phyloP scores from a whole-genome alignment of 1,140 invertebrate genomes.

The Lucilia sericata region DNA sequence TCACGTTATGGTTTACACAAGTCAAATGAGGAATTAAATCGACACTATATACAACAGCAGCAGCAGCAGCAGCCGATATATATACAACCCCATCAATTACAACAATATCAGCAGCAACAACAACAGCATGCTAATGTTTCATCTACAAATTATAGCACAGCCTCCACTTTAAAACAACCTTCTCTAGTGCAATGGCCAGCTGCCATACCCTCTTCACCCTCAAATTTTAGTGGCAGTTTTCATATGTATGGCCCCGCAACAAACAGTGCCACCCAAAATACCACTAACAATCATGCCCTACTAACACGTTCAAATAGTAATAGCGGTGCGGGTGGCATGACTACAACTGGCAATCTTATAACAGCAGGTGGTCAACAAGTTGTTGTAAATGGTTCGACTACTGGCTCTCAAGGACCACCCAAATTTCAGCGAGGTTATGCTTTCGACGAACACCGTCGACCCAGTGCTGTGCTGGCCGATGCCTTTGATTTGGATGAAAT shows the following conservation, averaged over 20 bases:
- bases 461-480: slow-evolving; percentile 53
- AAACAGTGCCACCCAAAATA: slow-evolving; percentile 43
- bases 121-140: neutral
- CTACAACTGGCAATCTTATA: too few relatives aligned
- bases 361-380: slow-evolving; percentile 32
- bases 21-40: slow-evolving; percentile 48
- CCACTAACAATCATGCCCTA: slow-evolving; percentile 48
- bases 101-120: slow-evolving; percentile 40
- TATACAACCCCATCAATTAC: slow-evolving; percentile 33
- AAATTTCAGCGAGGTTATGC: slow-evolving; percentile 63
- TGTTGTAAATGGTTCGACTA: neutral
- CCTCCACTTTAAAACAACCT: slow-evolving; percentile 30
- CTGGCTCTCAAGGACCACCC: slow-evolving; percentile 30
- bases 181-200: slow-evolving; percentile 61
- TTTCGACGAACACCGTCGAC: slow-evolving; percentile 59
- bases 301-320: slow-evolving; percentile 45
- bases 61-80: neutral
- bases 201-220: slow-evolving; percentile 64
- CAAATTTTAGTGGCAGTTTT: slow-evolving; percentile 51
- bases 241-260: slow-evolving; percentile 28
- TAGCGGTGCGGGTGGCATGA: neutral
- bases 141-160: neutral
- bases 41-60: slow-evolving; percentile 31
- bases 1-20: slow-evolving; percentile 46
- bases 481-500: slow-evolving; percentile 65